phyloP scores from a whole-genome alignment of 1,140 invertebrate species.

The Cephus cinctus region DNA sequence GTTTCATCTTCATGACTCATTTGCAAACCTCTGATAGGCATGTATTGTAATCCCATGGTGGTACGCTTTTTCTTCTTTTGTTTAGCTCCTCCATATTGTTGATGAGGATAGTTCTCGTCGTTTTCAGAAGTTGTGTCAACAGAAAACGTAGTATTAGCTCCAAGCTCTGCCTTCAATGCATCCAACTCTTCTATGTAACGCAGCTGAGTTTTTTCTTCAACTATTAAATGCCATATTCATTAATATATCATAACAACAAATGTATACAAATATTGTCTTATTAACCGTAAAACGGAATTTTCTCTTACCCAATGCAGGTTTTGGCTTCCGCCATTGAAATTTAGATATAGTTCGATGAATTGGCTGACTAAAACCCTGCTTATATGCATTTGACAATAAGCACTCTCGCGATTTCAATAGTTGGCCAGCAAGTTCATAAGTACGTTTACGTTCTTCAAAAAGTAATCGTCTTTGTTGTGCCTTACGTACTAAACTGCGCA shows the following conservation, averaged over 20 bases:
- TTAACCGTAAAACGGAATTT: not conserved
- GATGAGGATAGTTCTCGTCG: conserved; percentile 57
- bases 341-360: conserved; percentile 57
- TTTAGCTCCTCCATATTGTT: conserved; percentile 57
- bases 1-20: conserved; percentile 40
- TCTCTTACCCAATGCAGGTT: conserved; percentile 49
- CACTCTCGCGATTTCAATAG: conserved; percentile 69
- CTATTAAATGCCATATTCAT: conserved; percentile 19
- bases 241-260: not conserved
- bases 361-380: conserved; percentile 53
- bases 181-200: conserved; percentile 49
- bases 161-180: conserved; percentile 43
- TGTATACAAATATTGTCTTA: conserved; percentile 14
- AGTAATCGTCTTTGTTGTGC: conserved; percentile 68
- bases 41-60: conserved; percentile 63
- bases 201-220: conserved; percentile 48
- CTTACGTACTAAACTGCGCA: conserved; percentile 63
- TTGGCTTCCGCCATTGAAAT: conserved; percentile 50
- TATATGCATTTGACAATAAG: conserved; percentile 61
- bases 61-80: conserved; percentile 66
- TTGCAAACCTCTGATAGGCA: conserved; percentile 45
- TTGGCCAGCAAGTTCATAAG: conserved; percentile 59
- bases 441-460: conserved; percentile 60
- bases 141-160: conserved; percentile 34
- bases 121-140: conserved; percentile 50